These are phyloP conservation scores for Pseudococcus longispinus DNA, from an alignment of 2,888 invertebrate species.

Conservation along the genomic window DNA sequence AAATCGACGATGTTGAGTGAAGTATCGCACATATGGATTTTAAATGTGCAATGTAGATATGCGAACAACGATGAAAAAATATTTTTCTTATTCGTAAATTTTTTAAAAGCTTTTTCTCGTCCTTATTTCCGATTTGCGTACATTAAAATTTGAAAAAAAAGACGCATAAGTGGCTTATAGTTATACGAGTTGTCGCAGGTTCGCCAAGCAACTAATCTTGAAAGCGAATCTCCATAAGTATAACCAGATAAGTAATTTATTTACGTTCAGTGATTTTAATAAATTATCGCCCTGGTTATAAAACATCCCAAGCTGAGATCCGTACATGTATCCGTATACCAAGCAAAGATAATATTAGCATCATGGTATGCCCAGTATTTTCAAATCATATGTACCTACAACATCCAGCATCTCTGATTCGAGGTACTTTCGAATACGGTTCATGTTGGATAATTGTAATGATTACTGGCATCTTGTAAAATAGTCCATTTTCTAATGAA, in stretches of 20 bases:
- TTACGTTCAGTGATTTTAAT: neutral
- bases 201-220: neutral
- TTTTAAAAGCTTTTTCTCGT: slow-evolving; percentile 44
- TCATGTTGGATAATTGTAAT: neutral
- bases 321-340: too few species aligned
- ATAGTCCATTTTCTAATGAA: slow-evolving; percentile 28
- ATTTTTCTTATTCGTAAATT: slow-evolving; percentile 36
- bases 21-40: neutral
- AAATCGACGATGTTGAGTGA: neutral
- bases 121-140: neutral
- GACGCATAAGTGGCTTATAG: neutral
- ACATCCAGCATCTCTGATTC: neutral
- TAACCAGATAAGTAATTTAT: neutral
- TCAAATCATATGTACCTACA: neutral
- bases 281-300: neutral
- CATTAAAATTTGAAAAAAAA: neutral
- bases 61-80: neutral
- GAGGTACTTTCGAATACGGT: neutral
- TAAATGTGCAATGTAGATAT: neutral
- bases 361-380: too few species aligned
- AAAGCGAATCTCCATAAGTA: neutral
- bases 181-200: neutral
- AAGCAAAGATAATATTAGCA: too few species aligned
- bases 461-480: slow-evolving; percentile 1
- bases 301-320: neutral